Evolutionary conservation across 2,113 vertebrate genomes (phyloP).

Genomic region (Arvicanthis niloticus): DNA sequence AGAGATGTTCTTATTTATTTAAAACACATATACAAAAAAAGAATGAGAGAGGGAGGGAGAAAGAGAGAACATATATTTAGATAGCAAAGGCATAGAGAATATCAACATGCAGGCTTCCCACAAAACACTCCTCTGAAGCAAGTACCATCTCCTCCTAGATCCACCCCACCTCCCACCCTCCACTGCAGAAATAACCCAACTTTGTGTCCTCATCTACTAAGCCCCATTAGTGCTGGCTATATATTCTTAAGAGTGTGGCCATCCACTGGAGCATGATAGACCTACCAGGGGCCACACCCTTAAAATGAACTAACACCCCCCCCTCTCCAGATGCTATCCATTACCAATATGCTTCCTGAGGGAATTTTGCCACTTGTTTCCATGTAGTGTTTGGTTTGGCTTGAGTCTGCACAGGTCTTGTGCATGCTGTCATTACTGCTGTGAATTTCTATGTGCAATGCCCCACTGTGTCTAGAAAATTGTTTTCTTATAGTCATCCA

Average conservation of each 20-base stretch:
- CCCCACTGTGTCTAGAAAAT: not conserved
- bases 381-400: not conserved
- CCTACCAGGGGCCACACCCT: not conserved
- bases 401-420: not conserved
- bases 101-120: not conserved
- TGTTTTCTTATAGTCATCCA: not conserved
- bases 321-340: not conserved
- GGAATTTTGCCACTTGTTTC: not conserved
- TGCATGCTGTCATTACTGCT: not conserved
- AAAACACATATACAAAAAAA: not conserved
- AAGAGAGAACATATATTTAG: not conserved
- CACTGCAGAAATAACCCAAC: not conserved
- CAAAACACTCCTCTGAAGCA: not conserved
- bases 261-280: not conserved
- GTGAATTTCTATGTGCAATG: not conserved
- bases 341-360: not conserved
- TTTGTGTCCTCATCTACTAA: not conserved
- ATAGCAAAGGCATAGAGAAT: not conserved
- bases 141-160: not conserved
- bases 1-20: not conserved
- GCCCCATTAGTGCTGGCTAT: not conserved
- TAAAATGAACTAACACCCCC: not conserved
- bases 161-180: fast-evolving
- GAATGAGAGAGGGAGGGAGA: not conserved
- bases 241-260: not conserved